phyloP scores from a whole-genome alignment of 2,888 invertebrate species.

The Brachyptera risi region DNA sequence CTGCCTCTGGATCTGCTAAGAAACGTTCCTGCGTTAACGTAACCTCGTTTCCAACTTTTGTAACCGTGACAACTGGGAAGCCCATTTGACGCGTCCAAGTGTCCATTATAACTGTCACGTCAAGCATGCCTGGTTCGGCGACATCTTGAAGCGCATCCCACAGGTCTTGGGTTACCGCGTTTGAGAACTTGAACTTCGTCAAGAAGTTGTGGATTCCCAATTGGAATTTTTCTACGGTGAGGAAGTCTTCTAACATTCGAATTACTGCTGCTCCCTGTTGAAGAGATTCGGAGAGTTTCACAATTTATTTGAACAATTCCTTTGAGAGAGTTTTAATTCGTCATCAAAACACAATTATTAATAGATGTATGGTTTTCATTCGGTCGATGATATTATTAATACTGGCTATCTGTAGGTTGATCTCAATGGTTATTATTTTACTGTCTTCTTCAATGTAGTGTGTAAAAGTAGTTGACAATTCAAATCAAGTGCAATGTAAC shows the following conservation, averaged over 20 bases:
- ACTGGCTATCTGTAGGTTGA: too few species aligned
- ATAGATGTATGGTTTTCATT: too few species aligned
- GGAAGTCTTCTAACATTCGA: conserved; percentile 81
- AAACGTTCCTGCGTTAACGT: conserved; percentile 71
- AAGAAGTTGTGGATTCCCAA: conserved; percentile 71
- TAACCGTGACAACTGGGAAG: conserved; percentile 69
- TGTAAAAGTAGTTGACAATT: too few species aligned
- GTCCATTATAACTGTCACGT: conserved; percentile 66
- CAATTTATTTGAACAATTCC: too few species aligned
- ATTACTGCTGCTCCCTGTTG: conserved; percentile 77
- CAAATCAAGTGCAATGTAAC: too few species aligned
- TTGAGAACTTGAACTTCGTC: conserved; percentile 60
- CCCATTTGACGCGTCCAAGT: conserved; percentile 91
- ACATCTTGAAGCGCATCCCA: conserved; percentile 61
- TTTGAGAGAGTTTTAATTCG: too few species aligned
- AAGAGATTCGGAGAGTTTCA: too few species aligned
- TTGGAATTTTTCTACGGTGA: conserved; percentile 67
- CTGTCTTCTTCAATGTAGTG: too few species aligned
- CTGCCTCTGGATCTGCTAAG: conserved; percentile 60
- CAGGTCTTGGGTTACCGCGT: conserved; percentile 77
- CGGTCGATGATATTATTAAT: too few species aligned
- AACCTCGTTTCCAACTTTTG: conserved; percentile 44
- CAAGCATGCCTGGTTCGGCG: conserved; percentile 50
- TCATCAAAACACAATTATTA: too few species aligned
- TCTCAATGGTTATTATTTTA: too few species aligned